Evolutionary conservation across 1,140 invertebrate genomes (phyloP), one percentile per base, ranked within the genome.

Genomic region (Ostrea edulis): DNA sequence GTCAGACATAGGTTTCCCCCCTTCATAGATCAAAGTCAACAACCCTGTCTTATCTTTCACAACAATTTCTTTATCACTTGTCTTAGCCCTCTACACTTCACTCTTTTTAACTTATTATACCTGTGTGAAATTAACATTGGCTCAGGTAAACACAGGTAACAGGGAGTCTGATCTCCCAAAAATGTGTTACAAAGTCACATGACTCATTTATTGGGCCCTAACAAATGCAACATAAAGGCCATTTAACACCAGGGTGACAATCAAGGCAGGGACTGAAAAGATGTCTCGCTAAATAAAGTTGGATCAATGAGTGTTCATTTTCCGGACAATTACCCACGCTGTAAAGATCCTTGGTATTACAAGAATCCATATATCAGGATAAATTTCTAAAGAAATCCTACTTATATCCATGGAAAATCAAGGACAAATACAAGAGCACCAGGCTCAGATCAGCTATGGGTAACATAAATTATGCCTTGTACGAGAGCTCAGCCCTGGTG

Each of bases 331-430:
- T 77, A 77, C 25, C 9, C 68, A 35, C 8, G 14, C 68, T 77
- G 25, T 29, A 77, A 77, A 77, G 68, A 25, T 14, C 25, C 68
- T 22, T 12, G 14, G 29, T 25, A 14, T 14, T 22, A 77, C 29
- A 77, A 77, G 29, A 25, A 77, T 77, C 68, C 68, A 77, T 77
- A 77, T 12, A 77, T 77, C 68, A 77, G 68, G 68, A 77, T 77
- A 77, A 77, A 77, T 29, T 77, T 29, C 29, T 77, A 14, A 77
- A 77, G 68, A 77, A 77, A 77, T 77, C 11, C 2, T 22, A 29
- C 25, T 29, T 77, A 35, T 29, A 29, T 22, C 68, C 11, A 35
- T 12, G 12, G 68, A 77, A 62, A 77, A 77, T 77, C 25, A 25
- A 77, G 25, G 68, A 2, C 68, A 12, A 25, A 25, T 5, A 44